Conservation (phyloP, 2,113 vertebrate species). For the Dinomys branickii region DNA sequence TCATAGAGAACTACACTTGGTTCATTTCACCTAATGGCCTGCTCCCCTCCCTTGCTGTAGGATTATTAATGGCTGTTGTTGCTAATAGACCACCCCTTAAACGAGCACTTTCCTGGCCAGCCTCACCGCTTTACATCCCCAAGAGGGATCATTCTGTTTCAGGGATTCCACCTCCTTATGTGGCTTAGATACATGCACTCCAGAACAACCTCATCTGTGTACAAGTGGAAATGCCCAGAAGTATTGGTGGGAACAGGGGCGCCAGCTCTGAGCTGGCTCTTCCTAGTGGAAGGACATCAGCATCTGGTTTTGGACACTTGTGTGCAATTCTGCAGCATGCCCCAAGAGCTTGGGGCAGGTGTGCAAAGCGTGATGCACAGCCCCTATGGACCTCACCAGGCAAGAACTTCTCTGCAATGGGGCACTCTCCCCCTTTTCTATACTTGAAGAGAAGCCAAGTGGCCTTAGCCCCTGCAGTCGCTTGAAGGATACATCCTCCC, state of each 20-base stretch:
- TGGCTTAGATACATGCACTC: not conserved
- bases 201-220: accelerated
- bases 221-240: not conserved
- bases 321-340: accelerated
- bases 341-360: accelerated
- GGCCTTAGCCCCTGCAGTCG: not conserved
- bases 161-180: not conserved
- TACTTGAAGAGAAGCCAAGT: not conserved
- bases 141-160: not conserved
- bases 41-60: not conserved
- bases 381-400: not conserved
- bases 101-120: not conserved
- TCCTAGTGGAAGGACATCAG: not conserved
- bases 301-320: accelerated
- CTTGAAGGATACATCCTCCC: not conserved
- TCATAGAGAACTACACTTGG: not conserved
- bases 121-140: not conserved
- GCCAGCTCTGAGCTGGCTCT: not conserved
- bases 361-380: not conserved
- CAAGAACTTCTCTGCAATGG: not conserved
- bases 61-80: not conserved
- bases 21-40: not conserved
- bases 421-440: not conserved
- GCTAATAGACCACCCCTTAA: not conserved
- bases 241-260: accelerated